Base-by-base conservation (phyloP, 2,113 vertebrate species). In the Percina caprodes region DNA sequence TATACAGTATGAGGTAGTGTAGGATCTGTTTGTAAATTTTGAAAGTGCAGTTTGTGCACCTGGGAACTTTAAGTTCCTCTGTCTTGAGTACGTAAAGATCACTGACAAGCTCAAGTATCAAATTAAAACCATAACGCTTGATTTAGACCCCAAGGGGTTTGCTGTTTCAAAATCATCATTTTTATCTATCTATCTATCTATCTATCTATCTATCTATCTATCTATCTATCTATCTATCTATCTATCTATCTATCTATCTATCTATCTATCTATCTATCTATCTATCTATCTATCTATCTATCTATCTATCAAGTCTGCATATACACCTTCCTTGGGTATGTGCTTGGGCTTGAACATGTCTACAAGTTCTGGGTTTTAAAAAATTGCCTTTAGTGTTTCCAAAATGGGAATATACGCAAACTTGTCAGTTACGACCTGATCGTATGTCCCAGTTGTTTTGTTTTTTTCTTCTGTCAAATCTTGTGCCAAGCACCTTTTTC, bases 1-100 rank as follows among this genome's bases (percentile, higher is more conserved):
- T 6, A 73, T 30, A 30, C 30, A 30, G 30, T 46, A 65, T 85
- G 72, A 65, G 56, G 33, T 24, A 85, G 71, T 2, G 8, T 33
- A 19, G 19, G 33, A 46, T 63, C 39, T 35, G 49, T 33, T 79
- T 63, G 59, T 33, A 33, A 0, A 56, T 35, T 56, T 26, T 48
- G 14, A 26, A 42, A 65, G 39, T 65, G 33, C 11, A 12, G 59
- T 39, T 9, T 2, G 7, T n/a, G 63, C 13, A 8, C 7, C 24
- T 26, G 14, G 60, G 61, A 69, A 79, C 7, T 66, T 24, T 8
- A 59, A 59, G 14, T 30, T 24, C 56, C 24, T 59, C 56, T 30
- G 56, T 59, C 1, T 30, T 6, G 1, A 59, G 56, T 16, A 59
- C 24, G 30, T 59, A 30, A 13, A 59, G 23, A 30, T 30, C 24